These are phyloP conservation scores for Micromys minutus DNA, from an alignment of 2,113 vertebrate species.

Conservation along the genomic window DNA sequence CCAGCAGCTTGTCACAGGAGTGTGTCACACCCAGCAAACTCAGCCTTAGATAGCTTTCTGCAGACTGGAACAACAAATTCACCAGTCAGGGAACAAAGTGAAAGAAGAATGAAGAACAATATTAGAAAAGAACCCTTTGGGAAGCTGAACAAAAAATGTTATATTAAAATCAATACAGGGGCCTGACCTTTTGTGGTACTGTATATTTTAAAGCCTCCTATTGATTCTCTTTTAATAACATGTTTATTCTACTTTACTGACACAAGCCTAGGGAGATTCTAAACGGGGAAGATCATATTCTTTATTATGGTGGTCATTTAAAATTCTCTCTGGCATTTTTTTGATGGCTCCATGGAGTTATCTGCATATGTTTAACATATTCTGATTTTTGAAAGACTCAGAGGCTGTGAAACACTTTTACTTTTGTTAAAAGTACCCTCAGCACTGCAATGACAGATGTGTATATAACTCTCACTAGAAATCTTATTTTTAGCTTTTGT, in stretches of 20 bases:
- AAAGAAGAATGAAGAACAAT: constrained; percentile 84
- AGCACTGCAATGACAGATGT: not conserved
- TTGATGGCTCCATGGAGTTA: constrained; percentile 26
- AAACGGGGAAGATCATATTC: constrained; percentile 69
- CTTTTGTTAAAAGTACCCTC: not conserved
- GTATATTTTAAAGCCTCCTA: constrained; percentile 85
- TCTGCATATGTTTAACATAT: constrained; percentile 60
- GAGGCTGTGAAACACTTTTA: not conserved
- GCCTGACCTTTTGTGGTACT: constrained; percentile 84
- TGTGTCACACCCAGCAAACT: constrained; percentile 68
- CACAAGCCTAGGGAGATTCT: constrained; percentile 75
- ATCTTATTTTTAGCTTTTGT: constrained; percentile 22
- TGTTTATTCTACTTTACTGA: constrained; percentile 87
- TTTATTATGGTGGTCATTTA: constrained; percentile 67
- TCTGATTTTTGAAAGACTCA: not conserved
- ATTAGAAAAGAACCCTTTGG: constrained; percentile 86
- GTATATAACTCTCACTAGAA: not conserved
- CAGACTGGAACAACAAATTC: constrained; percentile 73
- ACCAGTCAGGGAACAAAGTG: constrained; percentile 71
- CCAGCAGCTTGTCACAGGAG: constrained; percentile 47
- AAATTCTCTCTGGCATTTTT: constrained; percentile 66
- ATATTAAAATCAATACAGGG: constrained; percentile 86
- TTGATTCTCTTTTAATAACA: constrained; percentile 87
- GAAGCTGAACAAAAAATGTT: constrained; percentile 82
- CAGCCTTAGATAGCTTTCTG: constrained; percentile 58